A percentile compares a stretch with the other conserved stretches of the same genome.
phyloP scores from a whole-genome alignment of 2,113 vertebrate genomes.

The Mungos mungo region DNA sequence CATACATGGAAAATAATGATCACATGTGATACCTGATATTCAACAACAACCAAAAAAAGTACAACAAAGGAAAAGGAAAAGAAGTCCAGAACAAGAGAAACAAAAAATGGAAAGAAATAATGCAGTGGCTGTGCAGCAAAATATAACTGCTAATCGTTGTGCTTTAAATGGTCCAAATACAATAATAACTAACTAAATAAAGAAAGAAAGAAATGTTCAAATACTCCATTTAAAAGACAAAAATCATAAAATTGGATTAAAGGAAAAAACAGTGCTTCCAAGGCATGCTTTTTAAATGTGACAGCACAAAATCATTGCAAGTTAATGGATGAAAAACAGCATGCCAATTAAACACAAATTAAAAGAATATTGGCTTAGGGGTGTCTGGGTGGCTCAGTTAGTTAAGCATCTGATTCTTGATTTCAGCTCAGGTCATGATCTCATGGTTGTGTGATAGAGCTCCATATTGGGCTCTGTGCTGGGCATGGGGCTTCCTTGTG shows the following conservation, averaged over 20 bases:
- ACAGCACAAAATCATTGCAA: background rate
- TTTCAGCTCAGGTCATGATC: background rate
- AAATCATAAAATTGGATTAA: background rate
- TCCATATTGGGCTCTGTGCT: too few species aligned
- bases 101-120: background rate
- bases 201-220: background rate
- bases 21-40: background rate
- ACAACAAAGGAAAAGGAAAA: background rate
- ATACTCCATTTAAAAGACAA: background rate
- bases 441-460: background rate
- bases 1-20: background rate
- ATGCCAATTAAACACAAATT: background rate
- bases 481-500: too few species aligned
- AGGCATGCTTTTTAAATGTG: background rate
- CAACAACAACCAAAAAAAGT: background rate
- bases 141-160: background rate
- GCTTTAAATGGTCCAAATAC: background rate
- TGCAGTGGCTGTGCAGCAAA: background rate
- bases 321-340: background rate
- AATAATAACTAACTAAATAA: too few species aligned
- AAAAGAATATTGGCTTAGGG: background rate
- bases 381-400: background rate
- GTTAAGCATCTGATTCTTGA: background rate
- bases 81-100: background rate
- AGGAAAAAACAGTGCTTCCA: background rate